Evolutionary conservation across 1,140 invertebrate species (phyloP).

Genomic region (Drosophila gunungcola): DNA sequence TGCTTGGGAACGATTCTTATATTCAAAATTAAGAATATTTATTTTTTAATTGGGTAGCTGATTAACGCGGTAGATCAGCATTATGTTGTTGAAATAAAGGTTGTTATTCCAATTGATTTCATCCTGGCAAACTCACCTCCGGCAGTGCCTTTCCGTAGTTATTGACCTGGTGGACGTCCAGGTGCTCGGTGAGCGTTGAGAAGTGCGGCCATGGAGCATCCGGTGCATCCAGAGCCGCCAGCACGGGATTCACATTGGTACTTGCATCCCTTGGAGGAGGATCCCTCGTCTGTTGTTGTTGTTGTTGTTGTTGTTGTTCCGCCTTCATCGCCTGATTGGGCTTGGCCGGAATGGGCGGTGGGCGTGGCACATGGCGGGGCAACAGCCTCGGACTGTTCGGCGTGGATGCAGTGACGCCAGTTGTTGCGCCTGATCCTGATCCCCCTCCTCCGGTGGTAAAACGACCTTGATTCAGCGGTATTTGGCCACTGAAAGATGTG

Average conservation of each 20-base stretch:
- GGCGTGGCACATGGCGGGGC: constrained; percentile 86
- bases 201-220: constrained; percentile 84
- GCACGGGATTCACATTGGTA: constrained; percentile 48
- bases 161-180: constrained; percentile 82
- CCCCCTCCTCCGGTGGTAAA: constrained; percentile 15
- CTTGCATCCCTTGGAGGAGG: neutral
- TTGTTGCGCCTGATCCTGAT: constrained; percentile 11
- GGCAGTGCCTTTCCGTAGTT: constrained; percentile 78
- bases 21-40: no score
- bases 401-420: constrained; percentile 86
- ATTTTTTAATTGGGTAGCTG: no score
- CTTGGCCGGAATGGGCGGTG: constrained; percentile 86
- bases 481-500: constrained; percentile 79
- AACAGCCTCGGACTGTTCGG: constrained; percentile 89
- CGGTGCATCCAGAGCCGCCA: constrained; percentile 65
- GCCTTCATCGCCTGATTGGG: constrained; percentile 46
- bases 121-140: constrained; percentile 51
- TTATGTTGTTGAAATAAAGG: no score
- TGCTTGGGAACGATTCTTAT: no score
- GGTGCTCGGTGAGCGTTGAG: constrained; percentile 76
- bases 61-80: no score
- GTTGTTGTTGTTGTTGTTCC: neutral
- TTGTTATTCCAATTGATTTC: no score
- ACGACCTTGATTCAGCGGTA: constrained; percentile 58
- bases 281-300: neutral